These are phyloP conservation scores for Cettia cetti DNA, from an alignment of 2,113 vertebrate species.

Conservation along the genomic window DNA sequence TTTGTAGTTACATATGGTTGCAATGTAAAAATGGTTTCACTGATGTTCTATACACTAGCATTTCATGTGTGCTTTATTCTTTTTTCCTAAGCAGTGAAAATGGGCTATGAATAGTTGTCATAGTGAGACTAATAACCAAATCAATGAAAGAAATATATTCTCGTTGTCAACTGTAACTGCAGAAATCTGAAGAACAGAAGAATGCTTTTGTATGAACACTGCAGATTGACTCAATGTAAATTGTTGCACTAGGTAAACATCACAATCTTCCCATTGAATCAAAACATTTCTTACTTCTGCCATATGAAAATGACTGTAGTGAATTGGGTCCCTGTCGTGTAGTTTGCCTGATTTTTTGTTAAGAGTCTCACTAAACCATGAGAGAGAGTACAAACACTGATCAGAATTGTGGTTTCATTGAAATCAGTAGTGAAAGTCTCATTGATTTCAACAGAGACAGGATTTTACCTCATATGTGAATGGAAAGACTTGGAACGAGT, in stretches of 20 bases:
- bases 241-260: neutral
- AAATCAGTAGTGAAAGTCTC: neutral
- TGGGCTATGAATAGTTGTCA: neutral
- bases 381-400: neutral
- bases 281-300: neutral
- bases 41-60: fast-evolving
- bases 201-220: neutral
- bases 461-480: neutral
- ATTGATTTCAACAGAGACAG: neutral
- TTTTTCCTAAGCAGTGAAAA: neutral
- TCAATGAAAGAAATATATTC: neutral
- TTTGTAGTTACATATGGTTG: neutral
- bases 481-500: neutral
- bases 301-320: neutral
- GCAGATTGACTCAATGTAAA: neutral
- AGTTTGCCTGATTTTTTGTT: neutral
- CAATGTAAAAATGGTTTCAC: neutral
- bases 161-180: fast-evolving
- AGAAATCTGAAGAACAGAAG: neutral
- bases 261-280: neutral
- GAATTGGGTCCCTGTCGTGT: neutral
- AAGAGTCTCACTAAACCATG: neutral
- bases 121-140: neutral
- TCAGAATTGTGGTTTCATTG: neutral
- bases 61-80: neutral